Conservation (phyloP, 2,888 invertebrate genomes). For the Cephus pulcher region DNA sequence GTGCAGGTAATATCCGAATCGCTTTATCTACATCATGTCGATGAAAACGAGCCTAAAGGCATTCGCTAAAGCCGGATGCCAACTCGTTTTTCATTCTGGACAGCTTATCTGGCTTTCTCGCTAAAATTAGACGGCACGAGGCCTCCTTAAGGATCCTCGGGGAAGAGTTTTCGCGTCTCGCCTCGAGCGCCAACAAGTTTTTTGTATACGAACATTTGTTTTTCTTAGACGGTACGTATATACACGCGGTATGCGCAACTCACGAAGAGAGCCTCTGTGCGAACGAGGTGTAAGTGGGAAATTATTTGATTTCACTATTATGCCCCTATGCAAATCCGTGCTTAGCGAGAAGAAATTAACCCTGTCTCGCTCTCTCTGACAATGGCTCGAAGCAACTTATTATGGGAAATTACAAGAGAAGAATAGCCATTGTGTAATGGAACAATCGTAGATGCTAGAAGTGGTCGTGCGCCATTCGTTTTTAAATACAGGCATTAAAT, state of each 20-base stretch:
- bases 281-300: background rate
- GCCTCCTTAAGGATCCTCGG: background rate
- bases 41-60: background rate
- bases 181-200: background rate
- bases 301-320: background rate
- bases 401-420: background rate
- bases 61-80: background rate
- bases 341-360: background rate
- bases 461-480: background rate
- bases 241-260: background rate
- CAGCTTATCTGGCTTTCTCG: background rate
- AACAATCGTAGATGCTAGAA: background rate
- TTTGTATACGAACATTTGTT: background rate
- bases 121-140: background rate
- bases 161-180: background rate
- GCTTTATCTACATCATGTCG: background rate
- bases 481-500: background rate
- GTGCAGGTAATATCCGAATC: background rate
- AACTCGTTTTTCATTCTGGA: conserved; percentile 7
- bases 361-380: background rate
- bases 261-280: background rate
- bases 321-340: background rate
- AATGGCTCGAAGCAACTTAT: background rate
- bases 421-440: background rate
- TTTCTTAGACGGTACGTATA: background rate